A percentile compares a stretch with the other conserved stretches of the same genome.
phyloP scores from a whole-genome alignment of 2,888 invertebrate genomes.

The Drosophila dives region DNA sequence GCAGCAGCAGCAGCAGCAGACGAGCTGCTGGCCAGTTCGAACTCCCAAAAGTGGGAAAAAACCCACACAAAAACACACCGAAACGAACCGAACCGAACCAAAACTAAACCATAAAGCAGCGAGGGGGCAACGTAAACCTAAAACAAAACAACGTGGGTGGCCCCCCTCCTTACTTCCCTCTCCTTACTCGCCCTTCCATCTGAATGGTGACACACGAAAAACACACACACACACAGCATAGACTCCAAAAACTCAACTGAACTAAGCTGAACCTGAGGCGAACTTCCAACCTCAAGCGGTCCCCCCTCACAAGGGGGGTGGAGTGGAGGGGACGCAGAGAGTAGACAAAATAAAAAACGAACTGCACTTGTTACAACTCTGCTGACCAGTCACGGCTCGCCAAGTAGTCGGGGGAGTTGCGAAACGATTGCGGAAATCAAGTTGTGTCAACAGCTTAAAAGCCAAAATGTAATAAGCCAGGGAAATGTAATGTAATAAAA shows the following conservation, averaged over 20 bases:
- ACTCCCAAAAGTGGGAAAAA: slow-evolving; percentile 64
- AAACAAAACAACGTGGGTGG: slow-evolving; percentile 69
- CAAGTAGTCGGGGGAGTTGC: slow-evolving; percentile 1
- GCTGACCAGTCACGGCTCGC: slow-evolving; percentile 52
- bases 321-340: neutral
- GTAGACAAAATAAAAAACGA: neutral
- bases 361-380: slow-evolving; percentile 32
- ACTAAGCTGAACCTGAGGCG: slow-evolving; percentile 40
- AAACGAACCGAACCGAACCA: slow-evolving; percentile 15
- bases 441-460: slow-evolving; percentile 80
- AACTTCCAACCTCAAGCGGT: neutral
- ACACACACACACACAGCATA: slow-evolving; percentile 50
- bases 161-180: neutral
- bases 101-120: slow-evolving; percentile 10
- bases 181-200: neutral
- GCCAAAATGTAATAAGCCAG: slow-evolving; percentile 80
- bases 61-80: slow-evolving; percentile 34
- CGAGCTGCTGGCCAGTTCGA: slow-evolving; percentile 33
- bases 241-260: slow-evolving; percentile 39
- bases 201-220: slow-evolving; percentile 50
- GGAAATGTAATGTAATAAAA: slow-evolving; percentile 80
- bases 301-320: neutral
- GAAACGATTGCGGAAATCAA: slow-evolving; percentile 73
- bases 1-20: slow-evolving; percentile 16
- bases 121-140: slow-evolving; percentile 29